Evolutionary conservation across 2,888 invertebrate species (phyloP).

Genomic region (Ceraclea dissimilis): DNA sequence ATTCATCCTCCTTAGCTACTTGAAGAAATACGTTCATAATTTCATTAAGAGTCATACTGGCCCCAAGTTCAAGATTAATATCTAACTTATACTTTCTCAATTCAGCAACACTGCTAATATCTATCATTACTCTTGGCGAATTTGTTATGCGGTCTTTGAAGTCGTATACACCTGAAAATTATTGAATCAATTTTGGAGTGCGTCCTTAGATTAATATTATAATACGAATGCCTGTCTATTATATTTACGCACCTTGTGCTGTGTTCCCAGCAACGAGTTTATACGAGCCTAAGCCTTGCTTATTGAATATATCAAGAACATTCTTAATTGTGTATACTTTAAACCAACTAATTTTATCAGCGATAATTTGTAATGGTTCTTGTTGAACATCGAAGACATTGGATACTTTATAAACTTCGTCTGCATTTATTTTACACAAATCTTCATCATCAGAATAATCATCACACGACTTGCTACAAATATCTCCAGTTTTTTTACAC

Average conservation of each 20-base stretch:
- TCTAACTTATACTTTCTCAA: slow-evolving; percentile 37
- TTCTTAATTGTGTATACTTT: slow-evolving; percentile 7
- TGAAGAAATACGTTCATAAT: slow-evolving; percentile 43
- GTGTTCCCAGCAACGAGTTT: slow-evolving; percentile 64
- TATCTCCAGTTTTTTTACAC: slow-evolving; percentile 28
- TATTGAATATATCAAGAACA: slow-evolving; percentile 29
- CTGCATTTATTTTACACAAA: slow-evolving; percentile 34
- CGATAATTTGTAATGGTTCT: slow-evolving; percentile 35
- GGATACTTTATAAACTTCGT: not conserved
- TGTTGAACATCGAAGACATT: slow-evolving; percentile 6
- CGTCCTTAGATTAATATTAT: too few species aligned
- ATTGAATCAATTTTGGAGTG: too few species aligned
- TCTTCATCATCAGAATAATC: slow-evolving; percentile 30
- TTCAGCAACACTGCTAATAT: slow-evolving; percentile 51
- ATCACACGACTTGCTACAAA: slow-evolving; percentile 36
- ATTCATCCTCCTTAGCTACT: slow-evolving; percentile 35
- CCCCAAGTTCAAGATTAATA: slow-evolving; percentile 49
- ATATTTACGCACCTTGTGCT: slow-evolving; percentile 52
- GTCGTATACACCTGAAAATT: slow-evolving; percentile 40
- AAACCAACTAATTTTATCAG: slow-evolving; percentile 40
- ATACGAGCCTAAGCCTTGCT: slow-evolving; percentile 42
- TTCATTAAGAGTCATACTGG: slow-evolving; percentile 45
- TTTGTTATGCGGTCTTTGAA: slow-evolving; percentile 30
- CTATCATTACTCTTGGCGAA: slow-evolving; percentile 47
- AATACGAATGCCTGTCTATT: not conserved